Conservation (phyloP, 2,797 vertebrate genomes). For the Tadarida brasiliensis region DNA sequence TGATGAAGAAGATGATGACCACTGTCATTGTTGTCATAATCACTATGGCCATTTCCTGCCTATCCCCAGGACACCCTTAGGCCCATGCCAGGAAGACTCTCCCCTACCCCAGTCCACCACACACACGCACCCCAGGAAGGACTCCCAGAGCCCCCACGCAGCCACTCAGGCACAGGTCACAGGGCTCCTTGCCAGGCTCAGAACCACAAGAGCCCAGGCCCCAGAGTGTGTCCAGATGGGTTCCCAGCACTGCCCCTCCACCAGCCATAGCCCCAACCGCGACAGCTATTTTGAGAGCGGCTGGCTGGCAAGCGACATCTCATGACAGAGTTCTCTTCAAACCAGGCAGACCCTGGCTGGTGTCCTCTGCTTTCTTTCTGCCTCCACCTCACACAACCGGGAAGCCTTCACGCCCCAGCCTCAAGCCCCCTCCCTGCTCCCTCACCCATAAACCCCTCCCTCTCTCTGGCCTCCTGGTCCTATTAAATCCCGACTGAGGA, state of each 20-base stretch:
- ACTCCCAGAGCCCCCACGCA: too few species aligned
- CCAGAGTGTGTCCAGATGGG: not conserved
- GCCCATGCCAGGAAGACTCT: not conserved
- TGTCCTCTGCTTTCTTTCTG: not conserved
- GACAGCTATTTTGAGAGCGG: constrained; percentile 51
- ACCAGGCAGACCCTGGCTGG: not conserved
- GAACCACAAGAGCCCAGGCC: not conserved
- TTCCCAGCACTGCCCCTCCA: not conserved
- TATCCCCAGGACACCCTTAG: not conserved
- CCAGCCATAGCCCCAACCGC: not conserved
- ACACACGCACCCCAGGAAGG: not conserved
- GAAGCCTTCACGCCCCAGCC: not conserved
- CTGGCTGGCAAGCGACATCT: constrained; percentile 11
- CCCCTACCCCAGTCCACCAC: not conserved
- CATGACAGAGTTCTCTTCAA: not conserved
- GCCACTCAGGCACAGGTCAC: not conserved
- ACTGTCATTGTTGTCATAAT: accelerated
- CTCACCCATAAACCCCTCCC: not conserved
- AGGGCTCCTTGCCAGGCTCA: not conserved
- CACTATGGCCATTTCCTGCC: not conserved
- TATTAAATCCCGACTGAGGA: not conserved
- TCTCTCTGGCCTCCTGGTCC: not conserved
- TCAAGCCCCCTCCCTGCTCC: not conserved
- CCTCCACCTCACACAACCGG: not conserved
- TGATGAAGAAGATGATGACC: accelerated